These are phyloP conservation scores for Netta rufina DNA, from an alignment of 2,797 vertebrate genomes.

Conservation along the genomic window DNA sequence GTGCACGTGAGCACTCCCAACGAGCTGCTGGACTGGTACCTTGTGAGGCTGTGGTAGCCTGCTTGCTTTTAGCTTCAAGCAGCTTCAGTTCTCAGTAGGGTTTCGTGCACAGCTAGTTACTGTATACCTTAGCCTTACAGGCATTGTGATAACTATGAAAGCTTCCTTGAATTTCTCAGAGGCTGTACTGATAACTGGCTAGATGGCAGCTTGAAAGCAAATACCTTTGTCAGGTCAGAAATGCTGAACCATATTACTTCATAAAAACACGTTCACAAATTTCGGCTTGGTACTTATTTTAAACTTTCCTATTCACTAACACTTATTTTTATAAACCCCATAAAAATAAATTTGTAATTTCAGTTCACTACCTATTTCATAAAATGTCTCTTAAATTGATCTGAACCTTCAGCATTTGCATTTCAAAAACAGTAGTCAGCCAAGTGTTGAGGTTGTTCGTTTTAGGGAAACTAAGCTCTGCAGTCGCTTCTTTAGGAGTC, in stretches of 20 bases:
- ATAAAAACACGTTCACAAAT: too few species aligned
- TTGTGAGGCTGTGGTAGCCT: not conserved
- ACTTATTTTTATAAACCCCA: not conserved
- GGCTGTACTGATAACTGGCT: not conserved
- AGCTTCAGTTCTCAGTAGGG: not conserved
- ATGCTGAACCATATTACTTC: too few species aligned
- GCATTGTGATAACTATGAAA: not conserved
- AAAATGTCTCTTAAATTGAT: not conserved
- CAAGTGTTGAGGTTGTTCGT: not conserved
- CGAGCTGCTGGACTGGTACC: not conserved
- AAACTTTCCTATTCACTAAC: not conserved
- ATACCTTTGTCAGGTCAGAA: not conserved
- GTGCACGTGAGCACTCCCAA: fast-evolving
- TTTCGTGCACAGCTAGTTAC: not conserved
- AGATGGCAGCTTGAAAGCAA: not conserved
- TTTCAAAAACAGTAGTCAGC: not conserved
- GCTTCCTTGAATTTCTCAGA: not conserved
- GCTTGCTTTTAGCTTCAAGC: not conserved
- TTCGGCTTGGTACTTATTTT: not conserved
- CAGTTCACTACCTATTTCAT: not conserved
- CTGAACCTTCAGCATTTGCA: not conserved
- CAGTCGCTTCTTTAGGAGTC: constrained; percentile 7
- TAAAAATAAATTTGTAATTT: not conserved
- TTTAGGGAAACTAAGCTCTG: not conserved
- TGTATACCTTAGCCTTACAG: not conserved